Base-by-base conservation (phyloP, 2,113 vertebrate genomes). In the Manacus vitellinus region DNA sequence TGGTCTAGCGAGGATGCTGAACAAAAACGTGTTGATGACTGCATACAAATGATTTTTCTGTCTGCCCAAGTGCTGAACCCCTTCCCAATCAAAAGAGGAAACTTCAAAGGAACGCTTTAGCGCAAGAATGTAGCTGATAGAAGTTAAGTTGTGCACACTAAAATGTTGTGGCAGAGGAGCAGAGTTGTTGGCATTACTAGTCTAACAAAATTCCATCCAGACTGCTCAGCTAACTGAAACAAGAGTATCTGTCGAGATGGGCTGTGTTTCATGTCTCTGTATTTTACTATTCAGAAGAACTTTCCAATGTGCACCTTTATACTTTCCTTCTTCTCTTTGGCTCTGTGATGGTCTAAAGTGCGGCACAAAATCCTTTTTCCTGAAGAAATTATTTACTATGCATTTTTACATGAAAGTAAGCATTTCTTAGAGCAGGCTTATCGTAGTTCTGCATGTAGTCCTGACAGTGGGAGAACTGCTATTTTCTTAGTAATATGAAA, bases 341-440 rank as follows among this genome's bases (percentile, higher is more conserved):
- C 46, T 21, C 14, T 54, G 9, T 55, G 54, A 52, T 66, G 46
- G 28, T 70, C 27, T 88, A 35, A 86, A 88, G 65, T 47, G 28
- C 33, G 84, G 39, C 41, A 86, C n/a, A 83, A 86, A 70, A 76
- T 66, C 39, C 16, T 74, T 80, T 83, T 94, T 88, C 59, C 51
- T 59, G 44, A n/a, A 88, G 23, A 93, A 94, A 74, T 47, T 3
- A 73, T 93, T 95, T 90, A 55, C 81, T 83, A n/a, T 44, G 33
- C 44, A 61, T 84, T 92, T 92, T 92, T 71, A 88, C 39, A 51
- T 92, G 63, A 95, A 96, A 70, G 55, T 46, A 83, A 72, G 59
- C 46, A 61, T 71, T 86, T 92, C 51, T 92, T 80, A 80, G 39
- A 86, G 39, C 12, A 77, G 37, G 27, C 55, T 95, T 95, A 93